Conservation (phyloP, 1,140 invertebrate species). For the Temnothorax nylanderi region DNA sequence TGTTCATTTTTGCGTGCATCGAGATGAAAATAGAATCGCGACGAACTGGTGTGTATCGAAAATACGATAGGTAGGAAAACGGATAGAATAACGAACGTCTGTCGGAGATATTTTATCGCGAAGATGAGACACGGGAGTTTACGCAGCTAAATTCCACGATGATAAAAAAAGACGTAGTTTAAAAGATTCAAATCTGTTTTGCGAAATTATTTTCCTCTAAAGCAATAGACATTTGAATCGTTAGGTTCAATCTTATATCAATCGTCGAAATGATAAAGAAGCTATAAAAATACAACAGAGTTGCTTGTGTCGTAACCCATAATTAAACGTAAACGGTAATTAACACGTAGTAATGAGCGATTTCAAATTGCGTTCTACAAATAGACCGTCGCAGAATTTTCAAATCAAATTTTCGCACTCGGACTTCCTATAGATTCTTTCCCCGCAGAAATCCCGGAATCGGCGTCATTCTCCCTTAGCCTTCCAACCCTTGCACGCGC, state of each 20-base stretch:
- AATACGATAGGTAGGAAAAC: neutral
- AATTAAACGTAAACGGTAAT: neutral
- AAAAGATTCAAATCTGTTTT: neutral
- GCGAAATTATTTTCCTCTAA: neutral
- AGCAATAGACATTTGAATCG: too few relatives aligned
- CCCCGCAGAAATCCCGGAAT: neutral
- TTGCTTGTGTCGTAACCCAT: too few relatives aligned
- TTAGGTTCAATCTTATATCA: neutral
- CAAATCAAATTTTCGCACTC: neutral
- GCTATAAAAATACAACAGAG: neutral
- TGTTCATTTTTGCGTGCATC: neutral
- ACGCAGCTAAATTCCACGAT: neutral
- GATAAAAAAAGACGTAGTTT: neutral
- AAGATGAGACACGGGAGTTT: neutral
- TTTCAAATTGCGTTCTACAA: neutral
- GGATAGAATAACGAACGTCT: neutral
- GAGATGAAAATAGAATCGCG: conserved; percentile 21
- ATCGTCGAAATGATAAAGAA: neutral
- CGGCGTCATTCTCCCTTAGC: too few relatives aligned
- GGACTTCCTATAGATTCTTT: neutral
- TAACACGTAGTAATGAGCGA: neutral
- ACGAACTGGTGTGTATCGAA: neutral
- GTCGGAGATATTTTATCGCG: neutral
- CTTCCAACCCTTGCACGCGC: too few relatives aligned
- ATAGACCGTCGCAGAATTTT: neutral